Base-by-base conservation (phyloP, 2,113 vertebrate species). In the Brachypteracias leptosomus region DNA sequence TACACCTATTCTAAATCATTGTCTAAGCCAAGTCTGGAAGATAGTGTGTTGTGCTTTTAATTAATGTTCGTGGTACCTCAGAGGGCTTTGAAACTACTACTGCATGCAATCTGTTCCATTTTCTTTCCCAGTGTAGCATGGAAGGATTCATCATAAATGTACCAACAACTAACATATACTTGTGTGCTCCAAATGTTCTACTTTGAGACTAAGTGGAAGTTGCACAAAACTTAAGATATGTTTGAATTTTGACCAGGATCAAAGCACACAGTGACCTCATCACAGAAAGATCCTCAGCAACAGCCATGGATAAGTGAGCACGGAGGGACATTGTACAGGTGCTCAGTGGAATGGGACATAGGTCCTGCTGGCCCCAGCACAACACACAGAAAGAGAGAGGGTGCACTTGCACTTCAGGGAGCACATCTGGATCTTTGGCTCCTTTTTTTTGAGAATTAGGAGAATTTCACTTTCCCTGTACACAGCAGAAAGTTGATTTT, bases 301-400 rank as follows among this genome's bases (percentile, higher is more conserved):
- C 7, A 78, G 61, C 61, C 73, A 47, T 5, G 21, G 36, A 49
- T 26, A 31, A 78, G 24, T 7, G 29, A 75, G 66, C 44, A 29
- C 0, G 4, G 78, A 65, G 36, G 40, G 44, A 42, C 46, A 51
- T 0, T 11, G 21, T 1, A 10, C 20, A 51, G 54, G n/a, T 13
- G 29, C 40, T 47, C 70, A 38, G 47, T 11, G 42, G 25, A 78
- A 75, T 10, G 55, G 54, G 67, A 79, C 2, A 0, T 11, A 44
- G 62, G 88, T 78, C 36, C 74, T 78, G 40, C 4, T 68, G 71
- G 46, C 55, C 28, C 55, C 89, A 80, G 31, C 33, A 46, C 1
- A 0, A 51, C 0, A 5, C 55, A 78, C 35, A 85, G 61, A 33
- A 35, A 42, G 46, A 62, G 17, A 47, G 16, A 91, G 15, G 35